Evolutionary conservation across 2,888 invertebrate genomes (phyloP).

Genomic region (Lottia gigantea): DNA sequence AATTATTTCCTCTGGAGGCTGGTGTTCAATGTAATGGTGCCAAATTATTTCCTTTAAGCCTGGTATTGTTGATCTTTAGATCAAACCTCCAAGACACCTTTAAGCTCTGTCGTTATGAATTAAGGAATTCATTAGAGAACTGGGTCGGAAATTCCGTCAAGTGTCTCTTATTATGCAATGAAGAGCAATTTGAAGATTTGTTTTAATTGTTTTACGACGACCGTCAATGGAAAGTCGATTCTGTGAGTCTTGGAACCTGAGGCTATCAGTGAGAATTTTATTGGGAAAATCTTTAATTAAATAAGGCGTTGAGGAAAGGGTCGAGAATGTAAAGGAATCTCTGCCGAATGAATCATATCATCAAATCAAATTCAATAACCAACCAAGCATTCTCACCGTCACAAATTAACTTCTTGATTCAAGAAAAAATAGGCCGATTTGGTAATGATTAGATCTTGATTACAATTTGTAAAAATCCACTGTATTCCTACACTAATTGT

Average conservation of each 20-base stretch:
- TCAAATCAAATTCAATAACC: not conserved
- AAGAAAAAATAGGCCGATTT: no score
- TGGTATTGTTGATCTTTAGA: no score
- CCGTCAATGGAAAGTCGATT: not conserved
- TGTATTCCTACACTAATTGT: no score
- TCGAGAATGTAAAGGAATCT: not conserved
- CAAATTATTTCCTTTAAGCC: not conserved
- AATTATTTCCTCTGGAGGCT: no score
- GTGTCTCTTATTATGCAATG: slow-evolving; percentile 1
- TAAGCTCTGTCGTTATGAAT: not conserved
- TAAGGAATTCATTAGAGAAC: slow-evolving; percentile 2
- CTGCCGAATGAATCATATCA: slow-evolving; percentile 1
- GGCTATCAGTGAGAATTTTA: not conserved
- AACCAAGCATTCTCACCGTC: not conserved
- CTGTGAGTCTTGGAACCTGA: not conserved
- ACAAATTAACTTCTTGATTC: not conserved
- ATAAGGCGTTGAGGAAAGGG: not conserved
- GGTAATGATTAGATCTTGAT: no score
- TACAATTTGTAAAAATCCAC: no score
- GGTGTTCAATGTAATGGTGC: not conserved
- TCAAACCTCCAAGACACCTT: not conserved
- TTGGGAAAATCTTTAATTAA: slow-evolving; percentile 1
- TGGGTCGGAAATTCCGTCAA: not conserved
- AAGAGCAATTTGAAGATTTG: not conserved
- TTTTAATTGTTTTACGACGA: not conserved